These are phyloP conservation scores for Cyclina sinensis DNA, from an alignment of 1,140 invertebrate genomes.

Conservation along the genomic window DNA sequence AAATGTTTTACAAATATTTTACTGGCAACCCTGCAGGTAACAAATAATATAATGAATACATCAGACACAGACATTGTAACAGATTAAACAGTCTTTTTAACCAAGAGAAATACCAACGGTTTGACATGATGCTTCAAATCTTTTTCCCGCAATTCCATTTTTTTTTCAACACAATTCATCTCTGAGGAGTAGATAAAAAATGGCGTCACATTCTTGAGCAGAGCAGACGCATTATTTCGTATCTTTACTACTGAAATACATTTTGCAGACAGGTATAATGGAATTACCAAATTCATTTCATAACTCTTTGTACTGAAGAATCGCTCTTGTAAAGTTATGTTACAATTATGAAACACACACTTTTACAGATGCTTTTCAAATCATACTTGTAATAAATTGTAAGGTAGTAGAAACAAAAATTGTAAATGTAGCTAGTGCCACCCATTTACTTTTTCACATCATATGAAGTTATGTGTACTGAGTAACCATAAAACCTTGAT, in stretches of 20 bases:
- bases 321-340: neutral
- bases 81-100: no score
- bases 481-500: no score
- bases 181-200: neutral
- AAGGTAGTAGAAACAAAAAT: neutral
- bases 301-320: constrained; percentile 3
- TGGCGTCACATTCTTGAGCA: neutral
- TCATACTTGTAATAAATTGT: neutral
- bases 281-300: constrained; percentile 25
- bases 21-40: no score
- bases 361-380: constrained; percentile 3
- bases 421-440: neutral
- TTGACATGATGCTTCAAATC: neutral
- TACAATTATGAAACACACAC: neutral
- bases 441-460: neutral
- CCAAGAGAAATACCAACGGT: no score
- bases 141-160: no score
- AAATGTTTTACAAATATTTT: no score
- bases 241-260: neutral
- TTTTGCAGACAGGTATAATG: neutral
- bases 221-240: neutral
- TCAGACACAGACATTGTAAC: no score
- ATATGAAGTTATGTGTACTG: no score
- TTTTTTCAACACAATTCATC: no score
- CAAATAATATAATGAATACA: no score